These are phyloP conservation scores for Ormyrus pomaceus DNA, from an alignment of 2,888 invertebrate species.

Conservation along the genomic window DNA sequence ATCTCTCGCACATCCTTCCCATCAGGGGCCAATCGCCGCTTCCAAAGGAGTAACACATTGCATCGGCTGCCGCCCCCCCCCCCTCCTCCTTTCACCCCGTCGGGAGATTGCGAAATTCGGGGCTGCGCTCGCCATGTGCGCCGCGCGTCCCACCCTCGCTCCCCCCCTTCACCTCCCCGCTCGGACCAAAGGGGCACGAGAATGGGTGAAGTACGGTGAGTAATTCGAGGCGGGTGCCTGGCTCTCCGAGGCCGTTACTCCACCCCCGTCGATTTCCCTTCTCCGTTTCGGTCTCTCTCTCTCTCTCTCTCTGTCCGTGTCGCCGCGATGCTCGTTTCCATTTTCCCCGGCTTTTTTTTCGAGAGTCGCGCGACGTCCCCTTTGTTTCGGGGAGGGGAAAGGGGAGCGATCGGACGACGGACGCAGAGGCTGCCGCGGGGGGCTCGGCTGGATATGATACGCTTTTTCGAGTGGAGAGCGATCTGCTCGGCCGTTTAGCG, in stretches of 20 bases:
- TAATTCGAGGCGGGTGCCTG: conserved; percentile 27
- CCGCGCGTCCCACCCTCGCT: conserved; percentile 19
- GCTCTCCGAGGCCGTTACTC: conserved; percentile 1
- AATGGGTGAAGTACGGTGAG: conserved; percentile 13
- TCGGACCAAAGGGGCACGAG: conserved; percentile 12
- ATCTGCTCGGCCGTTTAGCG: too few species aligned
- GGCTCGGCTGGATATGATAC: too few species aligned
- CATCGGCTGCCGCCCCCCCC: too few species aligned
- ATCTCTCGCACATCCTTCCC: neutral
- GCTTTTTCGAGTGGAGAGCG: too few species aligned
- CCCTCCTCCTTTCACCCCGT: too few species aligned
- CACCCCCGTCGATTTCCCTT: conserved; percentile 20
- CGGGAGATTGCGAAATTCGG: conserved; percentile 20
- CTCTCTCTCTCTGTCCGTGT: neutral
- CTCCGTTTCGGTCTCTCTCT: neutral
- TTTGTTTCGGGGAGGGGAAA: too few species aligned
- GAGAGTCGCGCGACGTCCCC: too few species aligned
- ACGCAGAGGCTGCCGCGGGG: too few species aligned
- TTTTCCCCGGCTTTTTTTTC: neutral
- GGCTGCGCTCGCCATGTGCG: neutral
- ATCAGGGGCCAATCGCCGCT: too few species aligned
- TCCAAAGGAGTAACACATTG: too few species aligned
- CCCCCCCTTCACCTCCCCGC: neutral
- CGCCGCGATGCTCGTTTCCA: neutral
- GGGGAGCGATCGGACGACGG: too few species aligned